Conservation (phyloP, 1,140 invertebrate genomes). For the Muscidifurax raptorellus region DNA sequence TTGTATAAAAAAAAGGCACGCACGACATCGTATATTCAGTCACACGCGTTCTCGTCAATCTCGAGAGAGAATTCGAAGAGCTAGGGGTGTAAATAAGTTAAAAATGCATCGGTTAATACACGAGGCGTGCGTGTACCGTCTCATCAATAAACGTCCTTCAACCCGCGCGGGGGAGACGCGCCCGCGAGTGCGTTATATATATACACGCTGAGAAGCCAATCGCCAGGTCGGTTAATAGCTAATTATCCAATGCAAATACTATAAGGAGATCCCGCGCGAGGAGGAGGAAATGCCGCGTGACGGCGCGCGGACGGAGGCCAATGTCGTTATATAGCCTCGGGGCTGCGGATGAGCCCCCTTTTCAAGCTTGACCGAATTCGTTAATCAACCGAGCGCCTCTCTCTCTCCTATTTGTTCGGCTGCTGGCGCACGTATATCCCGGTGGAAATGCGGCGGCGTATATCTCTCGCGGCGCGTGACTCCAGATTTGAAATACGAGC, state of each 20-base stretch:
- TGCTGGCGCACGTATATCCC: neutral
- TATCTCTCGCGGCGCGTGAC: neutral
- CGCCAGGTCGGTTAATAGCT: constrained; percentile 43
- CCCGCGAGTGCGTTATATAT: neutral
- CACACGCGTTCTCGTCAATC: neutral
- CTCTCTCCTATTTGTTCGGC: constrained; percentile 6
- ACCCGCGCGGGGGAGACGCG: neutral
- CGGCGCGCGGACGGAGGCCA: neutral
- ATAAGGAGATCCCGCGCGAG: neutral
- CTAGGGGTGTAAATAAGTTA: neutral
- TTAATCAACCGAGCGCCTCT: constrained; percentile 36
- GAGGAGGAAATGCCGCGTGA: constrained; percentile 8
- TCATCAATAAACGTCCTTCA: constrained; percentile 38
- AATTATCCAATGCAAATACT: constrained; percentile 50
- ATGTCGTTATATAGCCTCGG: constrained; percentile 12
- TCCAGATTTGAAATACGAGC: constrained; percentile 20
- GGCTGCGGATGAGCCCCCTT: constrained; percentile 3
- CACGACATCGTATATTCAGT: neutral
- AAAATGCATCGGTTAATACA: neutral
- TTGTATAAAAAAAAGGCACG: neutral
- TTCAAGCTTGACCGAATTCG: constrained; percentile 49
- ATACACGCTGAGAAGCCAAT: neutral
- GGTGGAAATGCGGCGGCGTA: neutral
- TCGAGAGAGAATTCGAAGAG: neutral
- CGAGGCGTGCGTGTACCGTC: neutral